Percentiles rank a stretch among this genome's conserved stretches.
These are phyloP conservation scores for Agrochola circellaris DNA, from an alignment of 2,888 invertebrate species.

Conservation along the genomic window DNA sequence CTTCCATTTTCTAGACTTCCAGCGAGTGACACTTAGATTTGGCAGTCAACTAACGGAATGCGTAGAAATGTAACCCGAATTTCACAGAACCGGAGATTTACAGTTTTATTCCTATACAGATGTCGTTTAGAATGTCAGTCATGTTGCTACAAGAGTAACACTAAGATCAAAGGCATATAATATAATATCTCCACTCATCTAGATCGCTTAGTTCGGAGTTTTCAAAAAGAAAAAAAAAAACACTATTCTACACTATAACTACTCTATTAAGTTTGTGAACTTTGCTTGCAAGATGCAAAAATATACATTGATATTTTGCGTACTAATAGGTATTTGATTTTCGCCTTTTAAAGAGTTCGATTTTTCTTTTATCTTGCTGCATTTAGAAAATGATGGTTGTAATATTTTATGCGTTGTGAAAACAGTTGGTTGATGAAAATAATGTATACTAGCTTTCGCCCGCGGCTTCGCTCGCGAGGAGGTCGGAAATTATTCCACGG, in stretches of 20 bases:
- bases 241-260: too few relatives aligned
- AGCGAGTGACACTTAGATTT: conserved; percentile 13
- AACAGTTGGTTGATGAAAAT: background rate
- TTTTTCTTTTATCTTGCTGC: background rate
- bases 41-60: conserved; percentile 10
- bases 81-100: conserved; percentile 1
- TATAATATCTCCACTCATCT: background rate
- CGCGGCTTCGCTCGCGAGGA: too few relatives aligned
- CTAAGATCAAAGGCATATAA: background rate
- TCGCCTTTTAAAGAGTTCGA: background rate
- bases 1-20: conserved; percentile 1
- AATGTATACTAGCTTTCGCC: too few relatives aligned
- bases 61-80: conserved; percentile 9
- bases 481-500: too few relatives aligned
- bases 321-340: background rate
- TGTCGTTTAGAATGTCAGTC: background rate
- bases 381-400: background rate
- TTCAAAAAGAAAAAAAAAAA: conserved; percentile 1
- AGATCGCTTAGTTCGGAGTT: background rate
- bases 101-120: background rate
- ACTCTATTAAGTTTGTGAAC: background rate
- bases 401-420: background rate
- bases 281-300: background rate
- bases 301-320: background rate
- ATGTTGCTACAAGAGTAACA: background rate